These are phyloP conservation scores for Lycaena phlaeas DNA, from an alignment of 2,888 invertebrate genomes.

Conservation along the genomic window DNA sequence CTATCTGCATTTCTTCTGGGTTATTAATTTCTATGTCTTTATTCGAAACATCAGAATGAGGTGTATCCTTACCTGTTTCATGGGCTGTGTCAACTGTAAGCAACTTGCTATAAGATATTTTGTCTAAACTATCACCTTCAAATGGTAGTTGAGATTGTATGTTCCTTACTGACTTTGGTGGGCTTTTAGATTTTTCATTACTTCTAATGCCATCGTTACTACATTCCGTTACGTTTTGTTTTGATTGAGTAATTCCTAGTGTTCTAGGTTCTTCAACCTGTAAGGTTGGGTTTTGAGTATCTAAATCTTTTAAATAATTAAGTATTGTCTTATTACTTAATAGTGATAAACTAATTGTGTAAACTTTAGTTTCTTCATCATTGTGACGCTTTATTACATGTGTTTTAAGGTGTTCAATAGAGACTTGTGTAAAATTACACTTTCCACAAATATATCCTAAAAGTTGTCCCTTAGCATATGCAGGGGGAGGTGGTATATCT, in stretches of 20 bases:
- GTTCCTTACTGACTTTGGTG: conserved; percentile 14
- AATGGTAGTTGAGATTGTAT: conserved; percentile 48
- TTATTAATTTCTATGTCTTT: background rate
- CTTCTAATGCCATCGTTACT: conserved; percentile 23
- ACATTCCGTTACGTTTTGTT: conserved; percentile 27
- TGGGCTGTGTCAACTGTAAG: conserved; percentile 13
- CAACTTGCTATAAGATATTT: conserved; percentile 16
- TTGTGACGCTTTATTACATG: conserved; percentile 75
- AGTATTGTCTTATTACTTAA: conserved; percentile 37
- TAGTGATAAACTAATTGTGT: conserved; percentile 46
- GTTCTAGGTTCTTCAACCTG: conserved; percentile 24
- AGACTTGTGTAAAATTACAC: conserved; percentile 83
- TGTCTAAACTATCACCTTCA: conserved; percentile 37
- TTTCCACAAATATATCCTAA: conserved; percentile 78
- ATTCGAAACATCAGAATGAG: no score
- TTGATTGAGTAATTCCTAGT: conserved; percentile 36
- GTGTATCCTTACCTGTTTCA: no score
- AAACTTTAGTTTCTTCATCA: conserved; percentile 57
- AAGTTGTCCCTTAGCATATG: conserved; percentile 45
- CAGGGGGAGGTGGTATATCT: conserved; percentile 56
- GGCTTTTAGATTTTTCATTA: conserved; percentile 7
- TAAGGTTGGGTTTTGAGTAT: conserved; percentile 9
- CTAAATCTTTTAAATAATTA: conserved; percentile 23
- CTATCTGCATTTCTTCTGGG: no score
- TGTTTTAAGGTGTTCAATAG: conserved; percentile 70